phyloP scores from a whole-genome alignment of 37 sponge, comb jelly and placozoan genomes.

The Corticium candelabrum region DNA sequence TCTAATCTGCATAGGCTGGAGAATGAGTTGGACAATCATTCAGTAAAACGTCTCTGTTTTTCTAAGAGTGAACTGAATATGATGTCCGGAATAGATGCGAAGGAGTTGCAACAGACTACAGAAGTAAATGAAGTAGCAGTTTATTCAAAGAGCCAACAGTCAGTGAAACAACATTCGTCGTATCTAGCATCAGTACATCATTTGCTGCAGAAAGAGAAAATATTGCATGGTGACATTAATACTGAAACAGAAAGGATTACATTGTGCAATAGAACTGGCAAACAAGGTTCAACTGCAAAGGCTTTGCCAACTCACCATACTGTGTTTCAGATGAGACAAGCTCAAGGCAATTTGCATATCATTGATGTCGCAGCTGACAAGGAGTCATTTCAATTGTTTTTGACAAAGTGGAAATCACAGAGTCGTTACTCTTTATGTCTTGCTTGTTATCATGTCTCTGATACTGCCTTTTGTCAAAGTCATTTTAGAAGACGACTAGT shows the following conservation, averaged over 20 bases:
- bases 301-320: too few relatives aligned
- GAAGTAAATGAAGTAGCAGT: background rate
- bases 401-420: conserved; percentile 63
- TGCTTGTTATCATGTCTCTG: conserved; percentile 22
- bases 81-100: too few relatives aligned
- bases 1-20: too few relatives aligned
- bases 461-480: conserved; percentile 8
- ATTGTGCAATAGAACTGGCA: too few relatives aligned
- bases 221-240: too few relatives aligned
- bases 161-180: too few relatives aligned
- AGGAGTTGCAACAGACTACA: background rate
- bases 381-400: conserved; percentile 49
- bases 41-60: too few relatives aligned
- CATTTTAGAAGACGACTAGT: conserved; percentile 14
- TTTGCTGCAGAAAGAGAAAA: too few relatives aligned
- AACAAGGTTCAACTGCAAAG: background rate
- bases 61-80: too few relatives aligned
- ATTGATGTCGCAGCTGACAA: conserved; percentile 66
- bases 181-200: too few relatives aligned
- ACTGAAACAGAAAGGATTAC: too few relatives aligned
- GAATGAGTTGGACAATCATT: too few relatives aligned
- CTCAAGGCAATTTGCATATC: conserved; percentile 13
- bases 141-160: background rate
- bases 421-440: conserved; percentile 46
- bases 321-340: background rate